phyloP scores from a whole-genome alignment of 2,888 invertebrate genomes.

The Pristionchus fissidentatus region DNA sequence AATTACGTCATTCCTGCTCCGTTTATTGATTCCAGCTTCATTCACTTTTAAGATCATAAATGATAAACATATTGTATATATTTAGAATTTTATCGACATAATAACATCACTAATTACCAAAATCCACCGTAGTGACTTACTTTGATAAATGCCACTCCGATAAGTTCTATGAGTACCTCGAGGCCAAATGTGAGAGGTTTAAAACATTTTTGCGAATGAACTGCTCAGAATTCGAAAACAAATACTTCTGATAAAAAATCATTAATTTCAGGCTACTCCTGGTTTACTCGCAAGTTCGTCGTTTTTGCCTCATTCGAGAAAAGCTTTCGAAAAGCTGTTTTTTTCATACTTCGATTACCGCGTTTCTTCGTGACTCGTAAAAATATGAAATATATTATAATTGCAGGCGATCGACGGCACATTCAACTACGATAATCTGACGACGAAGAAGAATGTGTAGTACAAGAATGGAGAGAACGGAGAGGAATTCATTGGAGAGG shows the following conservation, averaged over 20 bases:
- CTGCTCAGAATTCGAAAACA: background rate
- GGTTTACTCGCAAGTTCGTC: constrained; percentile 3
- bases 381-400: too few relatives aligned
- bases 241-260: too few relatives aligned
- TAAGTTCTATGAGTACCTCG: constrained; percentile 74
- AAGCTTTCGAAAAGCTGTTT: background rate
- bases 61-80: too few relatives aligned
- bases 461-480: constrained; percentile 41
- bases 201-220: too few relatives aligned
- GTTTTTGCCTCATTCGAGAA: background rate
- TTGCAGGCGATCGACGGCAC: background rate
- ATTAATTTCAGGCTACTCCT: constrained; percentile 10
- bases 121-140: too few relatives aligned
- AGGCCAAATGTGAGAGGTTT: constrained; percentile 66
- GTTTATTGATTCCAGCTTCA: too few relatives aligned
- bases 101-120: too few relatives aligned
- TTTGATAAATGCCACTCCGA: constrained; percentile 71
- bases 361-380: accelerated
- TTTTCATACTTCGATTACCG: too few relatives aligned
- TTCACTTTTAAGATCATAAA: too few relatives aligned
- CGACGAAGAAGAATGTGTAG: constrained; percentile 39
- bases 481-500: constrained; percentile 44
- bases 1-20: too few relatives aligned
- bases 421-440: constrained; percentile 48
- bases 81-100: too few relatives aligned